Base-by-base conservation (phyloP, 2,113 vertebrate species). In the Dipodomys merriami region DNA sequence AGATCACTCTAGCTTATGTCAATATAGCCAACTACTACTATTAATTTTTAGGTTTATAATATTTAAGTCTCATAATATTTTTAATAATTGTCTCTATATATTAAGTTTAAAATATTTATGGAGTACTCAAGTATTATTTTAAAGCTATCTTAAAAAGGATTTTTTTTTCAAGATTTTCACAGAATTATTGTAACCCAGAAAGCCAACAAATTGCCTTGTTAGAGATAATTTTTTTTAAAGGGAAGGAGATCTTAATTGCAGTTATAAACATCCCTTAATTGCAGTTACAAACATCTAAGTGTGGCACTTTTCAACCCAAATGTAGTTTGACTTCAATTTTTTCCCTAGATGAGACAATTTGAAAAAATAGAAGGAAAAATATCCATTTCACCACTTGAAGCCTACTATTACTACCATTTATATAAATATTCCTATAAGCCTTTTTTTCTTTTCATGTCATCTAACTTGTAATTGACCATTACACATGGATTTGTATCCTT, bases 41-140 rank as follows among this genome's bases (percentile, higher is more conserved):
- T 93, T 86, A 79, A 85, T 9, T 68, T 93, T 76, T 67, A 91
- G 49, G 27, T 60, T 93, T 69, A 74, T 64, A 80, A 74, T 39
- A 39, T 39, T 39, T 39, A 39, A 3, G 3, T 79, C 11, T n/a
- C 78, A 60, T 39, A 72, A 60, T 93, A 33, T 92, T 84, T 18
- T 95, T 74, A 81, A 72, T 86, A 93, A 62, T 85, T 39, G 62
- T 39, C 53, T 77, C 27, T 53, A 39, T 46, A 39, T 15, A 57
- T 88, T 39, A 39, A 39, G 60, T 87, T 91, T 53, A 93, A 86
- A 96, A 86, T 74, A 84, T 90, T 25, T 88, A 86, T 74, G 39
- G 13, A 62, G 10, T 29, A 30, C 18, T 44, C 71, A 65, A 72
- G 30, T 29, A 68, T 82, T 84, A 83, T 81, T 53, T 67, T 82